These are phyloP conservation scores for Zaprionus lineosus DNA, from an alignment of 2,888 invertebrate genomes.

Conservation along the genomic window DNA sequence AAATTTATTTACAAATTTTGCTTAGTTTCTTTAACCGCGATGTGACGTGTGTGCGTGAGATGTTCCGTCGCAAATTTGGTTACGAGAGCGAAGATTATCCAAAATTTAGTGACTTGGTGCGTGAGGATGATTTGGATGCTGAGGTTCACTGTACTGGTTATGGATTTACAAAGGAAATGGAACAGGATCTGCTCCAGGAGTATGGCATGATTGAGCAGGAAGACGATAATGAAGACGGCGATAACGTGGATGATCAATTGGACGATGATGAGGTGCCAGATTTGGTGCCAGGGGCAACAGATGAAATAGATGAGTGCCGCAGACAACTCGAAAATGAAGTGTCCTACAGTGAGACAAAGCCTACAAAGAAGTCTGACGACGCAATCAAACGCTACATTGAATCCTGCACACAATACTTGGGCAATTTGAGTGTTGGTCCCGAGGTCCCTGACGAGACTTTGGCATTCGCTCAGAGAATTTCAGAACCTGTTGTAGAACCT, in stretches of 20 bases:
- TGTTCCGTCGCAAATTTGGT: constrained; percentile 94
- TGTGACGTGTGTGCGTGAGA: constrained; percentile 94
- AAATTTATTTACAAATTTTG: not conserved
- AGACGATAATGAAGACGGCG: constrained; percentile 75
- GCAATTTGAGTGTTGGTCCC: constrained; percentile 61
- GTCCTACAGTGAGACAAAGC: constrained; percentile 83
- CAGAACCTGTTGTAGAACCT: not conserved
- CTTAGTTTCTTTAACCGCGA: constrained; percentile 95
- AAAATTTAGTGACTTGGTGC: constrained; percentile 88
- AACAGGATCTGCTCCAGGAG: constrained; percentile 87
- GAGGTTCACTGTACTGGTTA: constrained; percentile 97
- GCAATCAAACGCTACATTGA: constrained; percentile 82
- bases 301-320: constrained; percentile 80
- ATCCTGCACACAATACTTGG: constrained; percentile 81
- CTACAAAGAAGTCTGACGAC: constrained; percentile 82
- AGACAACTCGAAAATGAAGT: constrained; percentile 81
- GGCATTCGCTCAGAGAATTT: not conserved
- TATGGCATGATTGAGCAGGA: constrained; percentile 84
- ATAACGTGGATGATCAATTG: constrained; percentile 69
- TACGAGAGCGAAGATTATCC: constrained; percentile 94
- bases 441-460: constrained; percentile 51
- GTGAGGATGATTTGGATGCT: constrained; percentile 92
- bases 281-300: constrained; percentile 68
- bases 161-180: constrained; percentile 92
- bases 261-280: constrained; percentile 53